phyloP scores from a whole-genome alignment of 37 sponge, comb jelly and placozoan genomes.

The Crambe crambe region DNA sequence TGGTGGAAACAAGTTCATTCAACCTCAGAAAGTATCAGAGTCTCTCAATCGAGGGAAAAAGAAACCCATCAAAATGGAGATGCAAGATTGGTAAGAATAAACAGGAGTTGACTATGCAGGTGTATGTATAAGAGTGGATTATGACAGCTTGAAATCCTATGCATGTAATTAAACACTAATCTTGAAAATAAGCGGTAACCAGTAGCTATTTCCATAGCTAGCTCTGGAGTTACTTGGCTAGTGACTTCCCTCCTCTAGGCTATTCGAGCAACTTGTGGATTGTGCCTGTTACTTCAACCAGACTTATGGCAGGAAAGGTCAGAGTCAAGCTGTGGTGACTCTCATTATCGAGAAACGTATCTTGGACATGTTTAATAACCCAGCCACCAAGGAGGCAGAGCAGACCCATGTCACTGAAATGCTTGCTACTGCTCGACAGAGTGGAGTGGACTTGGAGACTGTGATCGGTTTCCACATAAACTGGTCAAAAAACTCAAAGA shows the following conservation, averaged over 20 bases:
- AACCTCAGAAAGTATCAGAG: conserved; percentile 62
- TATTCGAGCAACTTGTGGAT: conserved; percentile 59
- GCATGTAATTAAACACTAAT: too few relatives aligned
- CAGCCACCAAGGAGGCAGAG: conserved; percentile 3
- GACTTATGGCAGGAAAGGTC: not conserved
- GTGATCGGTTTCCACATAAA: conserved; percentile 37
- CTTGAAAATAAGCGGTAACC: too few relatives aligned
- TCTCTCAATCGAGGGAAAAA: conserved; percentile 48
- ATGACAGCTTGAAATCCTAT: too few relatives aligned
- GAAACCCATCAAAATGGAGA: conserved; percentile 61
- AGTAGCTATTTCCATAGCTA: too few relatives aligned
- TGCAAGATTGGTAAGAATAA: conserved; percentile 60
- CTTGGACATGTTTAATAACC: conserved; percentile 10
- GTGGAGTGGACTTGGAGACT: conserved; percentile 60
- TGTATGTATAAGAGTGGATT: too few relatives aligned
- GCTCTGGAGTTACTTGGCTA: too few relatives aligned
- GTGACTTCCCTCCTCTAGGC: conserved; percentile 42
- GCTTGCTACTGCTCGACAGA: conserved; percentile 14
- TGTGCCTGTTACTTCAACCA: conserved; percentile 80
- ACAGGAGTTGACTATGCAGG: too few relatives aligned
- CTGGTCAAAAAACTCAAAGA: conserved; percentile 33
- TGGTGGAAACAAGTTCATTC: conserved; percentile 63
- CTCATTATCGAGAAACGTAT: conserved; percentile 59
- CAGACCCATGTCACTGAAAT: conserved; percentile 16
- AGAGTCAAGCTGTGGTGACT: conserved; percentile 38